Base-by-base conservation (phyloP, 2,888 invertebrate species). In the Heliconius cydno region DNA sequence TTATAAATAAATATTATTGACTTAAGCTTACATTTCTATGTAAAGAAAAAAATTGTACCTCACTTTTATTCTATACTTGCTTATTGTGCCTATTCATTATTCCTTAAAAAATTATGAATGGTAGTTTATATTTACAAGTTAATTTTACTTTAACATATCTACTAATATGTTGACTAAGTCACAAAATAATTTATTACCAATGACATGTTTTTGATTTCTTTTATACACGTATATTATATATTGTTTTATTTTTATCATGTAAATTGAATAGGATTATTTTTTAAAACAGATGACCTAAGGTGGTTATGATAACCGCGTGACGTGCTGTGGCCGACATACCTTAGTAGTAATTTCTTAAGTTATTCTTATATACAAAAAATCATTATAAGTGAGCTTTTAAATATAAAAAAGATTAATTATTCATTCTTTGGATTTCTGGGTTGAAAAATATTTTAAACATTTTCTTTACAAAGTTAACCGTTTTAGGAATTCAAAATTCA, bases 131-230 rank as follows among this genome's bases (percentile, higher is more conserved):
- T 81, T 85, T 84, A 83, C 80, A 82, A 66, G 78, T 84, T 85
- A 83, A 79, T 82, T 84, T 84, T 84, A 84, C 82, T 84, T 81
- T 85, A 84, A 90, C 87, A 90, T 89, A 28, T 28, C 28, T 28
- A 28, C 28, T 28, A 28, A 28, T 28, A 91, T 88, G 92, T 92
- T 93, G 93, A 94, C 94, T 94, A 94, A 94, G 94, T 94, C 94
- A 94, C 93, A 28, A 75, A 93, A 93, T 94, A 94, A 94, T 94
- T 94, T 94, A 94, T 94, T 94, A 94, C 94, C 94, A 94, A 94
- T 94, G 94, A 94, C 90, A 91, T 91, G 92, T 94, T 94, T 94
- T 94, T 92, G 90, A 93, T 92, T 90, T 92, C 88, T 90, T 92
- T 92, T 90, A 88, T 90, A 88, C 83, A 80, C 74, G 46, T 70